phyloP scores from a whole-genome alignment of 2,113 vertebrate species.

The Poeciliopsis occidentalis region DNA sequence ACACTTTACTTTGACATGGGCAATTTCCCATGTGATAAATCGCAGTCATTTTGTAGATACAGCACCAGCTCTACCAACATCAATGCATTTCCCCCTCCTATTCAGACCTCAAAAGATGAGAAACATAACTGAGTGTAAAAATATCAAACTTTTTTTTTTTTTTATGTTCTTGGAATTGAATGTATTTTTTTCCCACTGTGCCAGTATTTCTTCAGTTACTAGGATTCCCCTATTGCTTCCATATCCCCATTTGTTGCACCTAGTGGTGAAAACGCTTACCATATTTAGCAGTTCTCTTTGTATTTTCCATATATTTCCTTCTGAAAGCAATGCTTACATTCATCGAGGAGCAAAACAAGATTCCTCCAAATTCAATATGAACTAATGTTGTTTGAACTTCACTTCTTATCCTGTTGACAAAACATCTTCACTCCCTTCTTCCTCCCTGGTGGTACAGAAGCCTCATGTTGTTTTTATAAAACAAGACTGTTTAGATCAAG shows the following conservation, averaged over 20 bases:
- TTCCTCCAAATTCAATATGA: not conserved
- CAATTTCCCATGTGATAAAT: not conserved
- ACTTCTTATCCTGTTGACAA: not conserved
- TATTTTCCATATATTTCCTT: conserved; percentile 4
- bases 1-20: conserved; percentile 8
- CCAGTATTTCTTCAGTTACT: no score
- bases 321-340: not conserved
- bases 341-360: not conserved
- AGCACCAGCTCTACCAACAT: not conserved
- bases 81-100: not conserved
- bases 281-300: not conserved
- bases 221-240: not conserved
- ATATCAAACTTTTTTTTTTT: not conserved
- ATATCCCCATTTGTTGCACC: not conserved
- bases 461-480: conserved; percentile 22
- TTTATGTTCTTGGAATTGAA: not conserved
- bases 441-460: conserved; percentile 4
- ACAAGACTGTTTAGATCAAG: not conserved
- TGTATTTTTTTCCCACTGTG: not conserved
- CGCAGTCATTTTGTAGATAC: not conserved
- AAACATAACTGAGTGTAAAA: not conserved
- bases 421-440: not conserved
- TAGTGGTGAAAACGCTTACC: not conserved
- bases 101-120: not conserved
- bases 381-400: conserved; percentile 25